phyloP scores from a whole-genome alignment of 1,140 invertebrate species.

The Calosoma granatense region DNA sequence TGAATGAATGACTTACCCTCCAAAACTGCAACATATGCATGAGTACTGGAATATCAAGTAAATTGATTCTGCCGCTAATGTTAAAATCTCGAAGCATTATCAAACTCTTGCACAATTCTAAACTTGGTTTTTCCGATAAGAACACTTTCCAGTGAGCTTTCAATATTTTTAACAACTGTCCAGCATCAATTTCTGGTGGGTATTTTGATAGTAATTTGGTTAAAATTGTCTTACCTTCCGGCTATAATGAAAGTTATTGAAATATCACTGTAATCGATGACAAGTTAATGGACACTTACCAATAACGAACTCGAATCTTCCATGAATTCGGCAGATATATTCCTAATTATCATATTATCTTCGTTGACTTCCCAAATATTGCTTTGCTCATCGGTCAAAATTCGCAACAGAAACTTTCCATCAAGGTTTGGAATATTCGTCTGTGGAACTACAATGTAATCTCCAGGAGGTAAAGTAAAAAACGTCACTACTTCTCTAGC shows the following conservation, averaged over 20 bases:
- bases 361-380: conserved; percentile 72
- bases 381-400: conserved; percentile 61
- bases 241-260: conserved; percentile 26
- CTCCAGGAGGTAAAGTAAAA: conserved; percentile 62
- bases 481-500: conserved; percentile 63
- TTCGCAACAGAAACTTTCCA: conserved; percentile 57
- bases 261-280: not conserved
- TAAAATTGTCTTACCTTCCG: conserved; percentile 39
- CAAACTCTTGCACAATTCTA: conserved; percentile 54
- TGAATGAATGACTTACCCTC: conserved; percentile 39
- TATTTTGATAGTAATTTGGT: conserved; percentile 43
- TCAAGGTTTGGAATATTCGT: conserved; percentile 57
- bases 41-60: conserved; percentile 48
- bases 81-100: conserved; percentile 57
- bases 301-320: conserved; percentile 39
- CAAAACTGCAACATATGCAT: conserved; percentile 55
- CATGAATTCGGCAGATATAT: conserved; percentile 48
- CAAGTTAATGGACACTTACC: conserved; percentile 22
- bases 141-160: conserved; percentile 46
- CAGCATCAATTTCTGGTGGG: conserved; percentile 53
- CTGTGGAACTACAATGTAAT: conserved; percentile 71
- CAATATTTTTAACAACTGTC: conserved; percentile 49
- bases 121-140: conserved; percentile 39
- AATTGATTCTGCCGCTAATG: conserved; percentile 49
- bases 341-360: conserved; percentile 59